Conservation (phyloP, 23 tunicate species). For the Oikopleura vanhoeffeni region DNA sequence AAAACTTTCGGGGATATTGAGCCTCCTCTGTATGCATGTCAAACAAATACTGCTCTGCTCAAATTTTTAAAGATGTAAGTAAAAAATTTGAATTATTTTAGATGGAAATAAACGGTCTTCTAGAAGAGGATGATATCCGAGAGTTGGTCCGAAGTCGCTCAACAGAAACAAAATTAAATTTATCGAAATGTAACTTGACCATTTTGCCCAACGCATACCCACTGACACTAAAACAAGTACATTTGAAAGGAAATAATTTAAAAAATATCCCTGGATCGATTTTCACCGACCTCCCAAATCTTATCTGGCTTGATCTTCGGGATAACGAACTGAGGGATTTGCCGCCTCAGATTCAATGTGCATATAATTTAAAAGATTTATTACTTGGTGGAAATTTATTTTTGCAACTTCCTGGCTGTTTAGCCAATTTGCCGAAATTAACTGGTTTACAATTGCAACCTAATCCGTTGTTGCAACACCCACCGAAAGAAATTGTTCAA, state of each 20-base stretch:
- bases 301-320: constrained; percentile 8
- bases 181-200: neutral
- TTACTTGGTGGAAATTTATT: neutral
- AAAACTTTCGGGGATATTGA: too few relatives aligned
- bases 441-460: constrained; percentile 3
- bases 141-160: neutral
- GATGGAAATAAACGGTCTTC: too few relatives aligned
- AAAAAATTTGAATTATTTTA: too few relatives aligned
- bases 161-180: constrained; percentile 6
- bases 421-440: neutral
- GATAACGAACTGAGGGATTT: neutral
- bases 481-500: neutral
- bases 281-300: constrained; percentile 10
- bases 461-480: neutral
- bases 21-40: too few relatives aligned
- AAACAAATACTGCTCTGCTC: too few relatives aligned
- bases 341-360: neutral
- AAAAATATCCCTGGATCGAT: neutral
- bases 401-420: neutral
- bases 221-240: neutral
- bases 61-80: too few relatives aligned
- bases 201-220: neutral
- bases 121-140: too few relatives aligned
- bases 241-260: neutral
- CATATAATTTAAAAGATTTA: neutral